Base-by-base conservation (phyloP, 2,888 invertebrate species). In the Polietes domitor region DNA sequence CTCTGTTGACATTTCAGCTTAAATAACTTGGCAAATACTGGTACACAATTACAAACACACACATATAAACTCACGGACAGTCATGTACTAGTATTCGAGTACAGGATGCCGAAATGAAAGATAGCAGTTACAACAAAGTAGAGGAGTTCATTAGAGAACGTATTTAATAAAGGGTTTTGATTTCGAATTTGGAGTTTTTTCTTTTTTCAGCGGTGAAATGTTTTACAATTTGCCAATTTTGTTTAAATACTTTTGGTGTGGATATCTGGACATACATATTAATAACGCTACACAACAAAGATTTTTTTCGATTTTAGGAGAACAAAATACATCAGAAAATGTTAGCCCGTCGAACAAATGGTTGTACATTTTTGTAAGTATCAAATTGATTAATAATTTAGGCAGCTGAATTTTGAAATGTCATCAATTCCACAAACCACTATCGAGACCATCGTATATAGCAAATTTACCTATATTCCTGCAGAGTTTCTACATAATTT, bases 1-100 rank as follows among this genome's bases (percentile, higher is more conserved):
- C 61, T n/a, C n/a, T 87, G 80, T 86, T 86, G 85, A 85, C 87
- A 85, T 78, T 86, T 84, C 15, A 83, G 86, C 85, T 86, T 83
- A 86, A 85, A 85, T 79, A 81, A 79, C 61, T 84, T 78, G 32
- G 76, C 55, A 84, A 78, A 76, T 78, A 83, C 74, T 77, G 77
- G 61, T 63, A 1, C 24, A 19, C 9, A 17, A 32, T 32, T 32
- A 32, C 7, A 3, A 37, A 0, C 37, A 19, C 10, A 10, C 37
- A 68, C n/a, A 68, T 15, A 81, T 50, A 21, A 21, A 6, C 2
- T 3, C 53, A 50, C 17, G 2, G 6, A 32, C 41, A 41, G n/a
- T n/a, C 9, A 41, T 41, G 12, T 2, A 47, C 32, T 6, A 32
- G 4, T 47, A 47, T 47, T 47, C 47, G 47, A 2, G n/a, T 47